Evolutionary conservation across 2,113 vertebrate genomes (phyloP), one percentile per base, ranked within the genome.

Genomic region (Embiotoca jacksoni): DNA sequence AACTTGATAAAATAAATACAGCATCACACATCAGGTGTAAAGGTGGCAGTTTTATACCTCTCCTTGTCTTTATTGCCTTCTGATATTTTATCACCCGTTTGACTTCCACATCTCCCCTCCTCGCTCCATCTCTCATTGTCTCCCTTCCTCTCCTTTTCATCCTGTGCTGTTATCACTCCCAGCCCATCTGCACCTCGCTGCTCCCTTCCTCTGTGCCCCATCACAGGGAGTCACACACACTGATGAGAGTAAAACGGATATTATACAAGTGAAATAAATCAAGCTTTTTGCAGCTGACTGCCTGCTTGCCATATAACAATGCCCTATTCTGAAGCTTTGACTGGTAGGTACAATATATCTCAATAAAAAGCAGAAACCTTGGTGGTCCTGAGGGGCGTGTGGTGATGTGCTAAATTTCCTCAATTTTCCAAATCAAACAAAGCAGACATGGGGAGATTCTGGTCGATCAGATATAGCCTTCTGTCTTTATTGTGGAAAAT

Each of bases 181-280:
- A 83, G 75, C 80, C 83, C 89, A 91, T 92, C 89, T 90, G 90
- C 83, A 84, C 89, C 80, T 89, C 49, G 2, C 78, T 75, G 79
- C 37, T 78, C 80, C 35, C 56, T 72, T 7, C 78, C 70, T 76
- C 58, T 64, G 56, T 65, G 74, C 53, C 13, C 15, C 62, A 60
- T 86, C 67, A 67, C 73, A 61, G 68, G 66, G 67, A 82, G 78
- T 78, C 83, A 55, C 46, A 62, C 47, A 58, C 63, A 66, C 77
- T 33, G 46, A 63, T 41, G 14, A 62, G 62, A 81, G 77, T 59
- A 83, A 70, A 78, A 74, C 41, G 41, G 89, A 89, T 84, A 84
- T 86, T 80, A 75, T 83, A 60, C 77, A 84, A 74, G 69, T 89
- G 78, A 70, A 88, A 82, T 76, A 84, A 90, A 90, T 78, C 69